Evolutionary conservation across 2,113 vertebrate species (phyloP).

Genomic region (Athene noctua): DNA sequence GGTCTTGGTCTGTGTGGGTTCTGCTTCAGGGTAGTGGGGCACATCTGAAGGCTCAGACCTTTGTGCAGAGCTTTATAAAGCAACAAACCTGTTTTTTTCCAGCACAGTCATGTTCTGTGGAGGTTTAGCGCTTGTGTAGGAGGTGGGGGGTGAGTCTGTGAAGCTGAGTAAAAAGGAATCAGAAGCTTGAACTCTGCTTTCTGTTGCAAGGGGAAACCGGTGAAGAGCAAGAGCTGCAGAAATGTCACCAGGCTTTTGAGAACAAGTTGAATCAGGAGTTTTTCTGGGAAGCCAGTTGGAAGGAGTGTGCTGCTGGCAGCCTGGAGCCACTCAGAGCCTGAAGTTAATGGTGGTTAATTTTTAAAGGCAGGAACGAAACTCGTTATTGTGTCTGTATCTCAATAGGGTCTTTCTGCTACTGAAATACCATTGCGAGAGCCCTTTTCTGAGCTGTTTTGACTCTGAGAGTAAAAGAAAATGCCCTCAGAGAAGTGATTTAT

Average conservation of each 20-base stretch:
- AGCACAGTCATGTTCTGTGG: not conserved
- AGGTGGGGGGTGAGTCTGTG: not conserved
- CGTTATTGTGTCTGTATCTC: conserved; percentile 37
- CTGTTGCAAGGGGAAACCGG: conserved; percentile 5
- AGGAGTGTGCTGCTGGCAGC: conserved; percentile 39
- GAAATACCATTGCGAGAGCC: not conserved
- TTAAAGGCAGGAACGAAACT: conserved; percentile 51
- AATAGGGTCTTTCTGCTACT: conserved; percentile 44
- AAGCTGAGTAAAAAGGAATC: not conserved
- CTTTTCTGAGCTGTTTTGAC: conserved; percentile 39
- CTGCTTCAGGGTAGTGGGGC: not conserved
- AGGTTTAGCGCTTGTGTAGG: not conserved
- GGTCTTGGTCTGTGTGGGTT: not conserved
- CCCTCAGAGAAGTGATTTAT: not conserved
- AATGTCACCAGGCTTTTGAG: conserved; percentile 27
- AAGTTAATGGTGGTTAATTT: conserved; percentile 65
- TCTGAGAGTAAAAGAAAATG: not conserved
- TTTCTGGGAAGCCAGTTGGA: conserved; percentile 59
- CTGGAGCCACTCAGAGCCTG: conserved; percentile 10
- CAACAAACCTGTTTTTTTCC: not conserved
- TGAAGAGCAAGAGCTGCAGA: not conserved
- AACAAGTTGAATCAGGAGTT: conserved; percentile 19
- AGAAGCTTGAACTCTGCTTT: not conserved
- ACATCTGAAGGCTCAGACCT: not conserved
- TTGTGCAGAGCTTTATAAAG: not conserved